These are phyloP conservation scores for Hydraecia micacea DNA, from an alignment of 2,888 invertebrate species.

Conservation along the genomic window DNA sequence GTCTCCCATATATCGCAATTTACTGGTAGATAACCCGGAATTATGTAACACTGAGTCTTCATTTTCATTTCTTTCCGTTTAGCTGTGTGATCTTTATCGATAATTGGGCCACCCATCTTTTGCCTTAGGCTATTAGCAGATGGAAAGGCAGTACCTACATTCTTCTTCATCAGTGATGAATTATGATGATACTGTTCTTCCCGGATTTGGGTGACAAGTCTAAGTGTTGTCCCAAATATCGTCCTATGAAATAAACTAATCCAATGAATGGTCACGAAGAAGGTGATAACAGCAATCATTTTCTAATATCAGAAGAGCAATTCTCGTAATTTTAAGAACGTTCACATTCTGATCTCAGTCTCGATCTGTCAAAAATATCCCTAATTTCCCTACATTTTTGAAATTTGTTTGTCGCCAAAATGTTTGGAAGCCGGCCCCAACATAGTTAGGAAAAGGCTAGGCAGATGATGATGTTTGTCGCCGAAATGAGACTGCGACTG, in stretches of 20 bases:
- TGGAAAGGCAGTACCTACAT: neutral
- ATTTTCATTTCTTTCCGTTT: constrained; percentile 16
- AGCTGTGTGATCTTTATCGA: neutral
- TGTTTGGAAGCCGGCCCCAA: no score
- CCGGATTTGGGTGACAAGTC: neutral
- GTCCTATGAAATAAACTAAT: neutral
- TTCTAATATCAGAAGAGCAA: neutral
- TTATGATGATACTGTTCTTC: neutral
- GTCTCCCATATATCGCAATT: constrained; percentile 52
- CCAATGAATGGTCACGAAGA: neutral
- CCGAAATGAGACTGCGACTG: neutral
- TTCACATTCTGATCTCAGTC: neutral
- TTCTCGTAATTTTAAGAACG: neutral
- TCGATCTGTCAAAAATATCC: no score
- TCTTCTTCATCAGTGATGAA: neutral
- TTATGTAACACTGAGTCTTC: constrained; percentile 29
- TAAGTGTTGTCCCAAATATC: neutral
- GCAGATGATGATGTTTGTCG: no score
- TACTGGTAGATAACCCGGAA: constrained; percentile 32
- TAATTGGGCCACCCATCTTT: neutral
- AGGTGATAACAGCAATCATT: no score
- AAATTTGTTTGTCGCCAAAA: no score
- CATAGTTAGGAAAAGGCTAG: no score
- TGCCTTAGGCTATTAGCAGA: neutral
- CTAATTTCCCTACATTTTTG: no score